Percentiles rank a stretch among this genome's conserved stretches.
Evolutionary conservation across 2,888 invertebrate species (phyloP).

Genomic region (Zele albiditarsus): DNA sequence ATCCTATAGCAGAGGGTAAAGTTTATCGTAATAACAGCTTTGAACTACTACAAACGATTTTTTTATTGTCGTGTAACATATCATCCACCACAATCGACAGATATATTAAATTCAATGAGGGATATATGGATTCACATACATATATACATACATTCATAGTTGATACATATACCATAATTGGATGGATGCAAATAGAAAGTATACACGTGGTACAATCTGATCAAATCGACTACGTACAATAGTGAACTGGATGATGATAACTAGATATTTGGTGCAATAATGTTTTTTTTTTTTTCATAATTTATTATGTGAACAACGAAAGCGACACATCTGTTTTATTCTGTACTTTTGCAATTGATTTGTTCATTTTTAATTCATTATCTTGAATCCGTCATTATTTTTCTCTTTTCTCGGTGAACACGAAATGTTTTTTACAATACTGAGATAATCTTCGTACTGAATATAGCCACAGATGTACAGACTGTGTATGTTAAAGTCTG

Average conservation of each 20-base stretch:
- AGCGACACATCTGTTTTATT: no score
- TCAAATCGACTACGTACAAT: neutral
- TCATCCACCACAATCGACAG: conserved; percentile 16
- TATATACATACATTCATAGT: neutral
- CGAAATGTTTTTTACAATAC: no score
- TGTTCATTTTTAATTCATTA: no score
- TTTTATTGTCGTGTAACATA: conserved; percentile 23
- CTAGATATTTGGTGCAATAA: neutral
- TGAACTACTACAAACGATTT: conserved; percentile 21
- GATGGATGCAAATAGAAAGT: neutral
- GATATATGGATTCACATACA: neutral
- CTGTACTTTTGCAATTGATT: no score
- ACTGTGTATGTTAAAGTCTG: no score
- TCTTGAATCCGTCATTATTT: no score
- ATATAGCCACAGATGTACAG: no score
- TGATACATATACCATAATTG: neutral
- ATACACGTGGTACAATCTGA: neutral
- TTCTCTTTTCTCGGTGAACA: no score
- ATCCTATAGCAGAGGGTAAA: conserved; percentile 30
- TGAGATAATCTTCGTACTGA: no score
- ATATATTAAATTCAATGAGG: conserved; percentile 4
- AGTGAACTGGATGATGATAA: neutral
- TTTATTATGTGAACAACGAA: neutral
- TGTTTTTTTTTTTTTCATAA: neutral
- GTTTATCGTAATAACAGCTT: conserved; percentile 41